These are phyloP conservation scores for Phalloptychus januarius DNA, from an alignment of 2,797 vertebrate genomes.

Conservation along the genomic window DNA sequence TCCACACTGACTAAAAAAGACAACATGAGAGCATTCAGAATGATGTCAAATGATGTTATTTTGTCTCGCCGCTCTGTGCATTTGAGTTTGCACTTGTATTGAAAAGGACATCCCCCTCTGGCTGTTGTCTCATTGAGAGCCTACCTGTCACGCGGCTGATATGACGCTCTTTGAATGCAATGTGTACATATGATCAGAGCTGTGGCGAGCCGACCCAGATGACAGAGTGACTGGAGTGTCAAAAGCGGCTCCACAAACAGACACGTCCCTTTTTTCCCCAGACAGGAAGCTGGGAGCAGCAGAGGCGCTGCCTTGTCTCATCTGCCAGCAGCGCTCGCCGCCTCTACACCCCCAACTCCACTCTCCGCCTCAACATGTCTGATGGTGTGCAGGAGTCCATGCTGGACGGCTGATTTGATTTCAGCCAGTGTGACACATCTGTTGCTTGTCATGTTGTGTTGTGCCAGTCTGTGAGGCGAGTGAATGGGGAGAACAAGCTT, in stretches of 20 bases:
- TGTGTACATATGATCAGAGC: constrained; percentile 67
- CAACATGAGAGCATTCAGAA: constrained; percentile 48
- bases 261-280: constrained; percentile 61
- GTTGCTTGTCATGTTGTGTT: constrained; percentile 78
- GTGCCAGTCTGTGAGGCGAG: constrained; percentile 50
- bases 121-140: constrained; percentile 74
- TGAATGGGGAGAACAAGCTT: constrained; percentile 37
- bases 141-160: constrained; percentile 73
- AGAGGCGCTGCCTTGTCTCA: constrained; percentile 71
- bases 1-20: constrained; percentile 30
- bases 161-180: constrained; percentile 71
- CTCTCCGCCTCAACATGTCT: constrained; percentile 56
- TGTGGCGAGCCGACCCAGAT: constrained; percentile 44
- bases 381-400: constrained; percentile 55
- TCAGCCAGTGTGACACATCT: constrained; percentile 78
- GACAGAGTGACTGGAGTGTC: constrained; percentile 74
- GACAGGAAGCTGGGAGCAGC: constrained; percentile 74
- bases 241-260: constrained; percentile 64
- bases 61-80: constrained; percentile 38
- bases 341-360: constrained; percentile 10
- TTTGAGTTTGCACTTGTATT: constrained; percentile 50
- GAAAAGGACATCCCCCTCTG: constrained; percentile 70
- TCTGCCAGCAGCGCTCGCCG: constrained; percentile 61
- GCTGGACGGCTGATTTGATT: constrained; percentile 73
- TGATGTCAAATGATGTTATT: constrained; percentile 68